phyloP scores from a whole-genome alignment of 2,888 invertebrate species.

The Palloptera scutellata region DNA sequence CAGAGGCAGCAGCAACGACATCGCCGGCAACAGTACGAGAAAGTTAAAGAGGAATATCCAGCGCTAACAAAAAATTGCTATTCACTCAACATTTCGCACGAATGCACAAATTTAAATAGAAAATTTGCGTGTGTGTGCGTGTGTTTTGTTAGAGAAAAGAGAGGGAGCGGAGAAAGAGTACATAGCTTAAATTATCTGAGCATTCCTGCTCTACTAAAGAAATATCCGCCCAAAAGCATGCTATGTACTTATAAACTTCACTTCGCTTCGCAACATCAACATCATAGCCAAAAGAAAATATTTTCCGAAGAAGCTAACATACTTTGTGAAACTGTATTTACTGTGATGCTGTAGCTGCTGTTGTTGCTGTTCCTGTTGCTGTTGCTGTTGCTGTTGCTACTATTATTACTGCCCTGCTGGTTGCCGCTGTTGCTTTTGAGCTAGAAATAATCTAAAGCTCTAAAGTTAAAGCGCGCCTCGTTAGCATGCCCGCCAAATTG shows the following conservation, averaged over 20 bases:
- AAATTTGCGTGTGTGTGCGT: not conserved
- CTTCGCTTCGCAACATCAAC: not conserved
- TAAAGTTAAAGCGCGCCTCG: constrained; percentile 6
- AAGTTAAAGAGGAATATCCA: too few relatives aligned
- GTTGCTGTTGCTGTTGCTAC: not conserved
- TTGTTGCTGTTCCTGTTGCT: not conserved
- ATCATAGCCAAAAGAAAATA: not conserved
- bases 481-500: constrained; percentile 24
- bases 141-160: not conserved
- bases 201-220: too few relatives aligned
- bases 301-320: not conserved
- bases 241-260: too few relatives aligned
- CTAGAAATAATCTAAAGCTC: not conserved
- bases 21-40: too few relatives aligned
- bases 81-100: constrained; percentile 25
- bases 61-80: too few relatives aligned
- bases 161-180: too few relatives aligned
- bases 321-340: too few relatives aligned
- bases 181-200: too few relatives aligned
- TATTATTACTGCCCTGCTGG: not conserved
- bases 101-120: constrained; percentile 31
- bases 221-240: too few relatives aligned
- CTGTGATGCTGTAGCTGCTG: not conserved
- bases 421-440: not conserved
- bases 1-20: too few relatives aligned